A percentile compares a stretch with the other conserved stretches of the same genome.
Evolutionary conservation across 1,140 invertebrate genomes (phyloP).

Genomic region (Plodia interpunctella): DNA sequence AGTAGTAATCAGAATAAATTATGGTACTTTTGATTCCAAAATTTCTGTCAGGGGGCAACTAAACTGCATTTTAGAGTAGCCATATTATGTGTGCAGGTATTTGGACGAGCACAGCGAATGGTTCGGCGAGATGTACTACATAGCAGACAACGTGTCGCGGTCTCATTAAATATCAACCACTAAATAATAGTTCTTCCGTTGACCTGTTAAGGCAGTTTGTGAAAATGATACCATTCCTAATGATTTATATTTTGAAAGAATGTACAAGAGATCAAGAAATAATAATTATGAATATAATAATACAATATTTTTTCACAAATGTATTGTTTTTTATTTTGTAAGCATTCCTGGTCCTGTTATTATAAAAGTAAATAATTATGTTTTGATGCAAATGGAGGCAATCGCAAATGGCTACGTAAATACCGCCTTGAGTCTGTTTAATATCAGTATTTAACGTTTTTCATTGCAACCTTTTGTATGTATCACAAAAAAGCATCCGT

Average conservation of each 20-base stretch:
- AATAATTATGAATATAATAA: conserved; percentile 8
- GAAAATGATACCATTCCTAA: conserved; percentile 10
- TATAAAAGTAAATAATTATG: too few relatives aligned
- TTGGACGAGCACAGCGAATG: conserved; percentile 71
- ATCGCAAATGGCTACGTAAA: too few relatives aligned
- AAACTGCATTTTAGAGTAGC: background rate
- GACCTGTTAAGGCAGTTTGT: conserved; percentile 8
- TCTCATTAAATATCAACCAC: conserved; percentile 37
- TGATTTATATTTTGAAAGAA: conserved; percentile 1
- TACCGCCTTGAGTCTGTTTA: too few relatives aligned
- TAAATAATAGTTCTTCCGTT: conserved; percentile 12
- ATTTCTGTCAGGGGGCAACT: too few relatives aligned
- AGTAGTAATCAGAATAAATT: too few relatives aligned
- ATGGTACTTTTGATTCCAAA: too few relatives aligned
- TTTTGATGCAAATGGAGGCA: too few relatives aligned
- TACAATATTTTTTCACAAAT: conserved; percentile 4
- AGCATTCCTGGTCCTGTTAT: background rate
- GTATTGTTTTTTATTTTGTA: conserved; percentile 1
- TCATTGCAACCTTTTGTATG: too few relatives aligned
- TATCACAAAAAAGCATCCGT: too few relatives aligned
- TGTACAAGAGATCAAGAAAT: conserved; percentile 9
- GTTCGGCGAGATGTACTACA: conserved; percentile 70
- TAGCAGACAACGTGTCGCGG: conserved; percentile 50
- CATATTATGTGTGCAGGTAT: conserved; percentile 42
- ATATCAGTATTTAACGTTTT: too few relatives aligned